These are phyloP conservation scores for Sesia apiformis DNA, from an alignment of 2,888 invertebrate species.

Conservation along the genomic window DNA sequence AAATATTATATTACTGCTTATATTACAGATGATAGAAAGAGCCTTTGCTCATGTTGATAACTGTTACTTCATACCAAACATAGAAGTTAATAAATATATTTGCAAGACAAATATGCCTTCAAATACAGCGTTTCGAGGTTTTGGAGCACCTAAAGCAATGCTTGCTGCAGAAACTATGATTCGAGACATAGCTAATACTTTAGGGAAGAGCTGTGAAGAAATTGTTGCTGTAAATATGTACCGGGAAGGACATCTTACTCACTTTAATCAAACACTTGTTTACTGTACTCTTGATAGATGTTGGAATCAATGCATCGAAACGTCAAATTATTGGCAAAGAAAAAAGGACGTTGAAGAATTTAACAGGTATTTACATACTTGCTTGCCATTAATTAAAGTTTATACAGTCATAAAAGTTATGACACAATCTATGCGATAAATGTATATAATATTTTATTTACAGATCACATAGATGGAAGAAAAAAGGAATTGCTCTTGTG, in stretches of 20 bases:
- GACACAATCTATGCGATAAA: background rate
- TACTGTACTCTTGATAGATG: constrained; percentile 83
- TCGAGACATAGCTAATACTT: constrained; percentile 80
- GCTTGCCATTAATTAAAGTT: background rate
- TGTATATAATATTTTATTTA: constrained; percentile 16
- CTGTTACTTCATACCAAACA: constrained; percentile 84
- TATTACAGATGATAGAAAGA: constrained; percentile 82
- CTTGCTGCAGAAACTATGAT: constrained; percentile 86
- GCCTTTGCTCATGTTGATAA: constrained; percentile 87
- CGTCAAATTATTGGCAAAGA: constrained; percentile 77
- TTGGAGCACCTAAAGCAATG: constrained; percentile 94
- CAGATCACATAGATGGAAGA: constrained; percentile 82
- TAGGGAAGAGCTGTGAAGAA: constrained; percentile 77
- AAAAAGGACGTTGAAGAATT: constrained; percentile 76
- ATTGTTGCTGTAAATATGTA: constrained; percentile 85
- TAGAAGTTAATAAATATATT: constrained; percentile 79
- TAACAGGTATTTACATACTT: constrained; percentile 74
- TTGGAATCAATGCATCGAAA: constrained; percentile 83
- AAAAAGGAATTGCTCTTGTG: constrained; percentile 82
- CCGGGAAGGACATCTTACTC: constrained; percentile 84
- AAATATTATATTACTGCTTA: background rate
- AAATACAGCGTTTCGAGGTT: constrained; percentile 94
- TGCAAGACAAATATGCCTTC: constrained; percentile 94
- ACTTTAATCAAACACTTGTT: constrained; percentile 82
- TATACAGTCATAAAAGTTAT: background rate